Conservation (phyloP, 2,797 vertebrate species). For the Astyanax mexicanus region DNA sequence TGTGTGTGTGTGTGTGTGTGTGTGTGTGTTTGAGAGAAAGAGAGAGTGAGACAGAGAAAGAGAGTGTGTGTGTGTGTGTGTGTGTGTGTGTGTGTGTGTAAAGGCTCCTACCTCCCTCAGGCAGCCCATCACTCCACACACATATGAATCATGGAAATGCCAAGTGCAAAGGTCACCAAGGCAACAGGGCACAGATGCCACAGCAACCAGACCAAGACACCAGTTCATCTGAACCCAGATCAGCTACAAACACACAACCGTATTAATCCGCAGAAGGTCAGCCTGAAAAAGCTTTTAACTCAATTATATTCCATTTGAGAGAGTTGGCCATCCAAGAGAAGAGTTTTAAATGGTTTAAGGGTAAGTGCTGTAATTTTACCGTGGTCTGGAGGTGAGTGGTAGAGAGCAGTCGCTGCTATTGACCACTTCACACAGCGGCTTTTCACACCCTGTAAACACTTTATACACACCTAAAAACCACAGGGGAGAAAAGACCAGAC, state of each 20-base stretch:
- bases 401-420: not conserved
- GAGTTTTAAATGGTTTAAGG: not conserved
- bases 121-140: slow-evolving; percentile 75
- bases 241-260: slow-evolving; percentile 15
- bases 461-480: no score
- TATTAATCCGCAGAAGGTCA: slow-evolving; percentile 28
- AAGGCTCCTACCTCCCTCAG: slow-evolving; percentile 75
- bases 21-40: not conserved
- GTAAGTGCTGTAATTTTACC: not conserved
- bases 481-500: no score
- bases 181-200: slow-evolving; percentile 52
- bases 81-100: slow-evolving; percentile 54
- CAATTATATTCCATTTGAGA: not conserved
- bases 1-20: not conserved
- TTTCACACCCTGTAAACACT: no score
- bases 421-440: no score
- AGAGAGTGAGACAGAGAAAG: no score
- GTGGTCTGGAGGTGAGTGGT: not conserved
- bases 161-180: slow-evolving; percentile 75
- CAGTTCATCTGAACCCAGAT: slow-evolving; percentile 22
- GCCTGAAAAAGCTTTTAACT: slow-evolving; percentile 13
- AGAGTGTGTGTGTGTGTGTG: not conserved
- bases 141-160: slow-evolving; percentile 79
- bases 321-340: not conserved
- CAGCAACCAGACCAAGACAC: slow-evolving; percentile 33